A percentile compares a stretch with the other conserved stretches of the same genome.
Evolutionary conservation across 2,113 vertebrate species (phyloP).

Genomic region (Phyllopteryx taeniolatus): DNA sequence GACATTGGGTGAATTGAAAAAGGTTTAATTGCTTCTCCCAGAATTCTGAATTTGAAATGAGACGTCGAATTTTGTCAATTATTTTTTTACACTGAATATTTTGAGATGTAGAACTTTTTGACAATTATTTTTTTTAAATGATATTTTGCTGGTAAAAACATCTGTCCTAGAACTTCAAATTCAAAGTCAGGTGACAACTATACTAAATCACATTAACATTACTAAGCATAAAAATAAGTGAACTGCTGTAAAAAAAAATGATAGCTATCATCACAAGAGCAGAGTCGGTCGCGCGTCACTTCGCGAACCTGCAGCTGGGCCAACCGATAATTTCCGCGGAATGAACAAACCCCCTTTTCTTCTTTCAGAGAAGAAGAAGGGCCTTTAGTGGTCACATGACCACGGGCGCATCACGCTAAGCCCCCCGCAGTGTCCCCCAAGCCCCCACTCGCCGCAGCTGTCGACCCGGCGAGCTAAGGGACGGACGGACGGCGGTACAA

Average conservation of each 20-base stretch:
- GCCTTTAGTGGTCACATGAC: slow-evolving; percentile 60
- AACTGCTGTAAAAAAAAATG: neutral
- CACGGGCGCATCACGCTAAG: slow-evolving; percentile 34
- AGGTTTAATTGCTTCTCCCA: too few relatives aligned
- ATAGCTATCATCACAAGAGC: slow-evolving; percentile 17
- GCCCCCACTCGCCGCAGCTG: slow-evolving; percentile 49
- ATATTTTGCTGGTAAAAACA: too few relatives aligned
- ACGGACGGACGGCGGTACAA: slow-evolving; percentile 26
- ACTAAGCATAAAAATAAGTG: neutral
- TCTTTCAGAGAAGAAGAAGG: slow-evolving; percentile 62
- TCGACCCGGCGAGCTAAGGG: slow-evolving; percentile 30
- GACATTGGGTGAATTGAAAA: too few relatives aligned
- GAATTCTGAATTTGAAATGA: too few relatives aligned
- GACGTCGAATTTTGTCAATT: too few relatives aligned
- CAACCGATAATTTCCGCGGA: slow-evolving; percentile 39
- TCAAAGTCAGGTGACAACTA: too few relatives aligned
- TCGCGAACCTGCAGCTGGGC: slow-evolving; percentile 64
- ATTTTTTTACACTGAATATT: too few relatives aligned
- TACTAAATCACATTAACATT: too few relatives aligned
- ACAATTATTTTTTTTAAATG: too few relatives aligned
- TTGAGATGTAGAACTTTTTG: too few relatives aligned
- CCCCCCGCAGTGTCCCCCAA: slow-evolving; percentile 12
- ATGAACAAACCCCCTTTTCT: slow-evolving; percentile 57
- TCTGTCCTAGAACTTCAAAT: too few relatives aligned
- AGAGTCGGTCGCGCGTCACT: neutral